These are phyloP conservation scores for Fopius arisanus DNA, from an alignment of 1,140 invertebrate genomes.

Conservation along the genomic window DNA sequence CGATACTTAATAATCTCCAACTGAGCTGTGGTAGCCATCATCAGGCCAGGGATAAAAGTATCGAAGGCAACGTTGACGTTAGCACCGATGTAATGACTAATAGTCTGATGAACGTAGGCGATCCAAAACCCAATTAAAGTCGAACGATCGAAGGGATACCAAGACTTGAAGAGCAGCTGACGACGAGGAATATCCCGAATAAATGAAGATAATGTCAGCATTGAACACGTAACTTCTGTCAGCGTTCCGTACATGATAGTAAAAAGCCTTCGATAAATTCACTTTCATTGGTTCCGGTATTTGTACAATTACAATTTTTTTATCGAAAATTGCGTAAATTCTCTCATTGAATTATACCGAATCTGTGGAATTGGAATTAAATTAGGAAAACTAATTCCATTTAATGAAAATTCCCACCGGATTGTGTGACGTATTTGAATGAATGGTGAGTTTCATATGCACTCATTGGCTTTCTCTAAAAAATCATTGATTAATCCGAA, in stretches of 20 bases:
- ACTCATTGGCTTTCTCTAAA: too few relatives aligned
- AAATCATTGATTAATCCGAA: background rate
- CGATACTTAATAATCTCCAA: background rate
- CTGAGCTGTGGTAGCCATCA: background rate
- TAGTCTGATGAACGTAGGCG: slow-evolving; percentile 5
- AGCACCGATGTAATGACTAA: background rate
- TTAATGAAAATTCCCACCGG: too few relatives aligned
- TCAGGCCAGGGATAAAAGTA: background rate
- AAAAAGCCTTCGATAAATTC: background rate
- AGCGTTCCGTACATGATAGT: background rate
- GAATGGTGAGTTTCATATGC: too few relatives aligned
- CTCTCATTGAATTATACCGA: too few relatives aligned
- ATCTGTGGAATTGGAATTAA: too few relatives aligned
- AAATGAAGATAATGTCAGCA: background rate
- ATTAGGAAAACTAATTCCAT: too few relatives aligned
- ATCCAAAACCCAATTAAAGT: background rate
- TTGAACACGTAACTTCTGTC: background rate
- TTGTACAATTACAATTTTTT: background rate
- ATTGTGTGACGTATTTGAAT: too few relatives aligned
- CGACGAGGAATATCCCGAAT: background rate
- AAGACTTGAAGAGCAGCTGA: background rate
- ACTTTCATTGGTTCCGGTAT: background rate
- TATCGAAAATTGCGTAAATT: too few relatives aligned
- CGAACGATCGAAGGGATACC: background rate
- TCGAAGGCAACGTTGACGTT: slow-evolving; percentile 1